These are phyloP conservation scores for Ptychobarbus kaznakovi DNA, from an alignment of 2,797 vertebrate species.

Conservation along the genomic window DNA sequence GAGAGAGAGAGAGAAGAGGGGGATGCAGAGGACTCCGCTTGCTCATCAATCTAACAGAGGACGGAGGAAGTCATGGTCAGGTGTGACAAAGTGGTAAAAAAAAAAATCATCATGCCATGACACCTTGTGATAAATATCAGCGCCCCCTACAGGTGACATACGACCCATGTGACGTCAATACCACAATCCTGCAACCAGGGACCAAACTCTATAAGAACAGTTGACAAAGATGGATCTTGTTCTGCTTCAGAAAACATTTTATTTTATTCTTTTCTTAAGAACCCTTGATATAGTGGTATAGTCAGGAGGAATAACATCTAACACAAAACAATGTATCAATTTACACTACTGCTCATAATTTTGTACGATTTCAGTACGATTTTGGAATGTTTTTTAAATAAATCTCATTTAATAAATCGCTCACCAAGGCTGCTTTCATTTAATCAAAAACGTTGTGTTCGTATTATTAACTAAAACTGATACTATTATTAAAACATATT, in stretches of 20 bases:
- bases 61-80: constrained; percentile 67
- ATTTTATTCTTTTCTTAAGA: background rate
- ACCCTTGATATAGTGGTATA: background rate
- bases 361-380: background rate
- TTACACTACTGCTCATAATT: background rate
- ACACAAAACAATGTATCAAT: background rate
- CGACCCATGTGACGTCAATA: constrained; percentile 7
- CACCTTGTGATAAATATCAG: constrained; percentile 29
- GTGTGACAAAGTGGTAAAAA: constrained; percentile 71
- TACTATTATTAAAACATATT: background rate
- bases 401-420: too few species aligned
- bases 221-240: background rate
- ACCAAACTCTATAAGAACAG: background rate
- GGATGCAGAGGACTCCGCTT: constrained; percentile 27
- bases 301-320: background rate
- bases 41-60: constrained; percentile 78
- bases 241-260: background rate
- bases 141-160: constrained; percentile 23
- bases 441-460: background rate
- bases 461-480: background rate
- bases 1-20: background rate
- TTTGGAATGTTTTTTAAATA: background rate
- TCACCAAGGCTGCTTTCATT: background rate
- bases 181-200: background rate
- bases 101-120: background rate